A percentile compares a stretch with the other conserved stretches of the same genome.
phyloP scores from a whole-genome alignment of 2,888 invertebrate species.

The Gibbula magus region DNA sequence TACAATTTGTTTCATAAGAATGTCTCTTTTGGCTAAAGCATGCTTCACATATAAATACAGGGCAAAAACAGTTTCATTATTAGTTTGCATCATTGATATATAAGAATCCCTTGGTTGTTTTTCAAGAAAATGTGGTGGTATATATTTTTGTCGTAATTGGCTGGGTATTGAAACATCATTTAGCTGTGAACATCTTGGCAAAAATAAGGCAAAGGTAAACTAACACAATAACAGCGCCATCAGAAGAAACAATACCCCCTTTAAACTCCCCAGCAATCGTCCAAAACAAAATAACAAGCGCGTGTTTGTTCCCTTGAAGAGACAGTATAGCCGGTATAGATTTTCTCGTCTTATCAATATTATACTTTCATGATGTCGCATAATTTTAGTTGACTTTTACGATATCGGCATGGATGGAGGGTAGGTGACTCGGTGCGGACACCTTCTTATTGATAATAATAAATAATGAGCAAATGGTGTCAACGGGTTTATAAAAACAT shows the following conservation, averaged over 20 bases:
- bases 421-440: not conserved
- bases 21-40: too few species aligned
- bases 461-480: not conserved
- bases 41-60: too few species aligned
- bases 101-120: too few species aligned
- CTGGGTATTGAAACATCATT: too few species aligned
- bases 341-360: not conserved
- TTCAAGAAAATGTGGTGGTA: too few species aligned
- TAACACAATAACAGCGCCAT: not conserved
- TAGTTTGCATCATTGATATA: too few species aligned
- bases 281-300: not conserved
- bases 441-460: not conserved
- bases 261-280: not conserved
- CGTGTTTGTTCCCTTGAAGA: not conserved
- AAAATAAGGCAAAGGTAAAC: too few species aligned
- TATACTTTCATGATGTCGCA: not conserved
- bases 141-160: too few species aligned
- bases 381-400: not conserved
- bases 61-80: too few species aligned
- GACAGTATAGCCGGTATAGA: not conserved
- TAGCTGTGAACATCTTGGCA: too few species aligned
- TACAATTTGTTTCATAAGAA: too few species aligned
- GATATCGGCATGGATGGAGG: not conserved
- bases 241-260: not conserved
- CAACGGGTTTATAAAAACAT: conserved; percentile 22